Evolutionary conservation across 1,140 invertebrate species (phyloP).

Genomic region (Bradysia coprophila): DNA sequence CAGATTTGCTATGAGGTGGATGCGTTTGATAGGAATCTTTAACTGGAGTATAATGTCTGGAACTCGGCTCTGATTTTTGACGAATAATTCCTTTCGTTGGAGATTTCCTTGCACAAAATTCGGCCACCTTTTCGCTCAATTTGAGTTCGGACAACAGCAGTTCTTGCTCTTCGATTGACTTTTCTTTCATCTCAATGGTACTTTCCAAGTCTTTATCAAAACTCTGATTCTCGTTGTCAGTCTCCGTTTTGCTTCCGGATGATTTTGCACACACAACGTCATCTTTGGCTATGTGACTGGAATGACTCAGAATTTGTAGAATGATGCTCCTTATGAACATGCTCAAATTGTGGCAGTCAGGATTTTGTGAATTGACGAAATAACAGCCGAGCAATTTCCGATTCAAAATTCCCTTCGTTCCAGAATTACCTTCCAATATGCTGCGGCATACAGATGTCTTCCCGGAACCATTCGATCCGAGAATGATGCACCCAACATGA

Average conservation of each 20-base stretch:
- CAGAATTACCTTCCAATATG: constrained; percentile 22
- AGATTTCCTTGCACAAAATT: constrained; percentile 8
- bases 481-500: constrained; percentile 20
- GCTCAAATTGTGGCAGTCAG: constrained; percentile 42
- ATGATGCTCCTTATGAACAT: constrained; percentile 72
- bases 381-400: constrained; percentile 61
- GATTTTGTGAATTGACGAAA: constrained; percentile 39
- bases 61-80: constrained; percentile 16
- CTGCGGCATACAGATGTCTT: constrained; percentile 56
- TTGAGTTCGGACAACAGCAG: constrained; percentile 19
- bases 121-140: constrained; percentile 11
- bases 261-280: background rate
- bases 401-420: constrained; percentile 34
- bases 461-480: constrained; percentile 50
- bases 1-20: constrained; percentile 12
- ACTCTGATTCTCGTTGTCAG: too few relatives aligned
- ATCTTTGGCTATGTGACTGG: constrained; percentile 12
- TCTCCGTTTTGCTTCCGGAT: background rate
- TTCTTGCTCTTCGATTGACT: constrained; percentile 5
- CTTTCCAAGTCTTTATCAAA: too few relatives aligned
- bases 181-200: background rate
- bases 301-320: constrained; percentile 53
- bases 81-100: constrained; percentile 10
- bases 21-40: constrained; percentile 16
- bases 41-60: constrained; percentile 2